phyloP scores from a whole-genome alignment of 2,888 invertebrate species.

The Dromius quadrimaculatus region DNA sequence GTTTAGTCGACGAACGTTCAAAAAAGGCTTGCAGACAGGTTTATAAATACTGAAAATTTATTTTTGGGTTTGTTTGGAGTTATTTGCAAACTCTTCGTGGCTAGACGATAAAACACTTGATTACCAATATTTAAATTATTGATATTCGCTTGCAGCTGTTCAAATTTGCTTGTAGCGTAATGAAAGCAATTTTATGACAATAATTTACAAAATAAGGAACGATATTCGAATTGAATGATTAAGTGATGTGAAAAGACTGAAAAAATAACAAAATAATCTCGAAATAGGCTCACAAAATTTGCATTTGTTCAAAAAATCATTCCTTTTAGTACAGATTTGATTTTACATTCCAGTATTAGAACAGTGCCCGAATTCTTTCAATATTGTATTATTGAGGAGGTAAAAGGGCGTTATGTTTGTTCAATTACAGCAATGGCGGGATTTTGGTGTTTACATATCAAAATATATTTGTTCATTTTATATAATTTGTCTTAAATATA shows the following conservation, averaged over 20 bases:
- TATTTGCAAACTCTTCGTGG: neutral
- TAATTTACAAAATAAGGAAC: conserved; percentile 2
- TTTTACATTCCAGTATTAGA: neutral
- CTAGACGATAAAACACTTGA: conserved; percentile 3
- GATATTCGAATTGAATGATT: conserved; percentile 19
- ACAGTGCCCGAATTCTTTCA: neutral
- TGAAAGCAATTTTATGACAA: conserved; percentile 12
- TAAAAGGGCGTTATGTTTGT: too few relatives aligned
- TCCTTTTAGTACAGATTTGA: neutral
- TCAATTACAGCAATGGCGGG: too few relatives aligned
- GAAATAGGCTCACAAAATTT: conserved; percentile 2
- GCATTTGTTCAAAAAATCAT: neutral
- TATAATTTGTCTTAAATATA: neutral
- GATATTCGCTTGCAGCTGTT: conserved; percentile 8
- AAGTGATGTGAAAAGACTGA: conserved; percentile 28
- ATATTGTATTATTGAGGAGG: neutral
- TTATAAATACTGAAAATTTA: neutral
- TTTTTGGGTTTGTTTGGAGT: neutral
- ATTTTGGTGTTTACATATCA: neutral
- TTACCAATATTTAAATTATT: conserved; percentile 2
- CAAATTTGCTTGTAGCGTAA: neutral
- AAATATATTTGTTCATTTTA: conserved; percentile 5
- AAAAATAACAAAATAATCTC: conserved; percentile 2
- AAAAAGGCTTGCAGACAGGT: neutral
- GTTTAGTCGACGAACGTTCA: neutral